These are phyloP conservation scores for Rhinogobio ventralis DNA, from an alignment of 2,797 vertebrate species.

Conservation along the genomic window DNA sequence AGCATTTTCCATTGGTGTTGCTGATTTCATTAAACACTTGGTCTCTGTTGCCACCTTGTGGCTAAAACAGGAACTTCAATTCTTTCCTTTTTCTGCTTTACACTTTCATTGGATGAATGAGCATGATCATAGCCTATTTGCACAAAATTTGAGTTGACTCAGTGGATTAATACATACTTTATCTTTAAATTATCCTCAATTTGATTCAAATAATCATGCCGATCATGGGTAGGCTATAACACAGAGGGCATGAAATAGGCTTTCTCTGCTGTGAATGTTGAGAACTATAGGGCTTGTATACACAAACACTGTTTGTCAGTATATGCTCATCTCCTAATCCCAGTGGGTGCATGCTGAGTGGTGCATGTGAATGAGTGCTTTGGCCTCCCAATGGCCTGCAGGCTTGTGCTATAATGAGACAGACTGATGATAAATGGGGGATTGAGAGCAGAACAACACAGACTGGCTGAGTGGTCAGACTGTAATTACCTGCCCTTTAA, in stretches of 20 bases:
- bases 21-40: conserved; percentile 5
- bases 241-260: conserved; percentile 6
- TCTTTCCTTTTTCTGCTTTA: not conserved
- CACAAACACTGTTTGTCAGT: conserved; percentile 22
- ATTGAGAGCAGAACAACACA: conserved; percentile 6
- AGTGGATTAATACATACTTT: conserved; percentile 8
- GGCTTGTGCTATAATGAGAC: conserved; percentile 31
- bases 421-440: conserved; percentile 38
- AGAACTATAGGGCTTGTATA: conserved; percentile 3
- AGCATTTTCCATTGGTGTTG: not conserved
- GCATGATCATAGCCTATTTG: conserved; percentile 4
- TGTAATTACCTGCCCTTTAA: conserved; percentile 58
- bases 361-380: conserved; percentile 25
- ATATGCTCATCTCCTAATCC: conserved; percentile 28
- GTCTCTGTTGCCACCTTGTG: conserved; percentile 71
- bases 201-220: conserved; percentile 10
- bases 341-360: conserved; percentile 11
- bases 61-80: conserved; percentile 5
- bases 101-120: not conserved
- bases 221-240: not conserved
- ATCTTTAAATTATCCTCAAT: conserved; percentile 14
- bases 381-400: conserved; percentile 29
- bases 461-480: conserved; percentile 34
- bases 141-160: conserved; percentile 15
- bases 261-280: conserved; percentile 15